Percentiles rank a stretch among this genome's conserved stretches.
Evolutionary conservation across 2,888 invertebrate genomes (phyloP).

Genomic region (Holacanthella duospinosa): DNA sequence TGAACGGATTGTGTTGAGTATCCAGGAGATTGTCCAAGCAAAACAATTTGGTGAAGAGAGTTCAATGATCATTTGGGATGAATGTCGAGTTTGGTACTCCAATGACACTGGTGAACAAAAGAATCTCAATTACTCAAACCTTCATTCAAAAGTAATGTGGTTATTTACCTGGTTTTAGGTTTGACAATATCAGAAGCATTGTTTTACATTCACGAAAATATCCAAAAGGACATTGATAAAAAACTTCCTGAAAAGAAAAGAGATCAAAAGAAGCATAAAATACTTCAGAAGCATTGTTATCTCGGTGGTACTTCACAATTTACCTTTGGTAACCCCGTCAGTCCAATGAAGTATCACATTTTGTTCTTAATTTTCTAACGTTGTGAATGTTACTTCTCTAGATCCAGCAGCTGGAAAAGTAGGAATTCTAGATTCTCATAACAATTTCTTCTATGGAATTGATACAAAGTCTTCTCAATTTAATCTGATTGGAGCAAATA

Average conservation of each 20-base stretch:
- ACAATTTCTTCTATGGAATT: conserved; percentile 26
- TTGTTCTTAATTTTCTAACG: no score
- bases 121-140: neutral
- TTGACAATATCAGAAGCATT: conserved; percentile 15
- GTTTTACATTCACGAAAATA: conserved; percentile 27
- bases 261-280: neutral
- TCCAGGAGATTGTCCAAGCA: conserved; percentile 17
- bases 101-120: conserved; percentile 11
- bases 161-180: conserved; percentile 10
- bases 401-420: conserved; percentile 23
- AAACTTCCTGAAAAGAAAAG: neutral
- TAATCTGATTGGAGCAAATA: conserved; percentile 18
- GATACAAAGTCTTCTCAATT: conserved; percentile 23
- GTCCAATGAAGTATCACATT: no score
- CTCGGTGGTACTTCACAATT: neutral
- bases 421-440: conserved; percentile 23
- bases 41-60: conserved; percentile 22
- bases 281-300: neutral
- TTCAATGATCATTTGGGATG: conserved; percentile 28
- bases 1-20: neutral
- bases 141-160: neutral
- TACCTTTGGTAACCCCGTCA: no score
- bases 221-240: conserved; percentile 3
- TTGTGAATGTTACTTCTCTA: neutral
- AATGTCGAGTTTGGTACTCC: conserved; percentile 31